Conservation (phyloP, 2,888 invertebrate species). For the Tribolium freemani region DNA sequence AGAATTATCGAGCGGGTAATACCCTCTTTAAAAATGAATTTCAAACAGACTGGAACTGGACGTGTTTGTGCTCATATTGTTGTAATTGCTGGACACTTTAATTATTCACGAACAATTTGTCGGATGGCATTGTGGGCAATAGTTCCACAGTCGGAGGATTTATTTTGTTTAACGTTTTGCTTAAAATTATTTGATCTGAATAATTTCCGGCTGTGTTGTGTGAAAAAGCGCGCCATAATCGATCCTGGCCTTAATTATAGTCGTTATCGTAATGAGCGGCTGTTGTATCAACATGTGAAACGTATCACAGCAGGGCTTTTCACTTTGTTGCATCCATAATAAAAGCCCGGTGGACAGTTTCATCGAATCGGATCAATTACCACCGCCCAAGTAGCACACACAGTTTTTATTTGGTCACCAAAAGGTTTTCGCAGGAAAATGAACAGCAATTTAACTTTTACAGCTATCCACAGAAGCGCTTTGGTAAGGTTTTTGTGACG, state of each 20-base stretch:
- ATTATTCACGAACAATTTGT: background rate
- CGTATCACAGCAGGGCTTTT: constrained; percentile 15
- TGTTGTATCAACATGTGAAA: constrained; percentile 7
- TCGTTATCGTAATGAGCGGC: constrained; percentile 19
- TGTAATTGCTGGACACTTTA: background rate
- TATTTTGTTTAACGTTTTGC: background rate
- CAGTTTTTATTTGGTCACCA: too few relatives aligned
- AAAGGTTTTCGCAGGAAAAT: too few relatives aligned
- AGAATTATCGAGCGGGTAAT: constrained; percentile 29
- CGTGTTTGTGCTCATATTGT: background rate
- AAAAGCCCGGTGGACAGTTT: constrained; percentile 1
- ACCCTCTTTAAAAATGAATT: constrained; percentile 21
- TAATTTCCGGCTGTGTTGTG: background rate
- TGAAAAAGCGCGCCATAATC: background rate
- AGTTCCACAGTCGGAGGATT: background rate
- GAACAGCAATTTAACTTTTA: too few relatives aligned
- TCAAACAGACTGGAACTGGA: background rate
- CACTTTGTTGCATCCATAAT: constrained; percentile 1
- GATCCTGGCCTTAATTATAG: constrained; percentile 12
- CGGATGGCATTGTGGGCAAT: background rate
- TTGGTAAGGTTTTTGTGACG: too few relatives aligned
- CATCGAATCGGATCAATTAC: constrained; percentile 19
- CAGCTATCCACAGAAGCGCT: too few relatives aligned
- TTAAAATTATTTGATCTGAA: background rate
- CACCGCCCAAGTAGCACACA: too few relatives aligned